A percentile compares a stretch with the other conserved stretches of the same genome.
phyloP scores from a whole-genome alignment of 2,888 invertebrate species.

The Theodoxus fluviatilis region DNA sequence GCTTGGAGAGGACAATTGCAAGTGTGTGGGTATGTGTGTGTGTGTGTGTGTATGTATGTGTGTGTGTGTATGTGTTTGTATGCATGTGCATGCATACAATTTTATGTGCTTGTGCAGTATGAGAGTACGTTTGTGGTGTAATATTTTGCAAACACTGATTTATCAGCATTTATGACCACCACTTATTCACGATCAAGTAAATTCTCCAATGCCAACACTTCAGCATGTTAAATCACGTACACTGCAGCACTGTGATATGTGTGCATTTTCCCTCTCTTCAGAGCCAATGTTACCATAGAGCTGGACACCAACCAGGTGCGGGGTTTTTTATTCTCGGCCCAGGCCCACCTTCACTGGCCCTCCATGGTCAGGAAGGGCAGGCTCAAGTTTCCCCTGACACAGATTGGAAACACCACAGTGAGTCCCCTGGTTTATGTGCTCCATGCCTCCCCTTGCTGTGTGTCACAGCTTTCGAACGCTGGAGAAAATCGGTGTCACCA shows the following conservation, averaged over 20 bases:
- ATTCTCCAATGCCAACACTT: too few species aligned
- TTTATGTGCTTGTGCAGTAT: neutral
- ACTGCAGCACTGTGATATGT: too few species aligned
- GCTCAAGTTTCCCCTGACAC: slow-evolving; percentile 77
- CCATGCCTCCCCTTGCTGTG: neutral
- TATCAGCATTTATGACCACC: too few species aligned
- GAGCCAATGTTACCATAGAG: slow-evolving; percentile 77
- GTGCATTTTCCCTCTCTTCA: too few species aligned
- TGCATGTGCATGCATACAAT: neutral
- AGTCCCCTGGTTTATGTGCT: slow-evolving; percentile 39
- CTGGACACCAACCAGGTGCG: slow-evolving; percentile 78
- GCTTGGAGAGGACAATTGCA: too few species aligned
- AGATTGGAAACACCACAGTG: slow-evolving; percentile 75
- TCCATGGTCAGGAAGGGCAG: slow-evolving; percentile 65
- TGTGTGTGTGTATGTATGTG: too few species aligned
- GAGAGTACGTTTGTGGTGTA: too few species aligned
- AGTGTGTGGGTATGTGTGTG: too few species aligned
- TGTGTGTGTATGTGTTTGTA: too few species aligned
- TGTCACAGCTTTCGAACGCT: neutral
- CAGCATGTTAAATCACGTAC: too few species aligned
- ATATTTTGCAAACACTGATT: neutral
- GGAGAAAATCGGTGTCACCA: neutral
- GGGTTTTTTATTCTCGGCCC: slow-evolving; percentile 74
- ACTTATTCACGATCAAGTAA: too few species aligned
- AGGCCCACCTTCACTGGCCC: slow-evolving; percentile 77